Evolutionary conservation across 2,113 vertebrate genomes (phyloP).

Genomic region (Panthera tigris): DNA sequence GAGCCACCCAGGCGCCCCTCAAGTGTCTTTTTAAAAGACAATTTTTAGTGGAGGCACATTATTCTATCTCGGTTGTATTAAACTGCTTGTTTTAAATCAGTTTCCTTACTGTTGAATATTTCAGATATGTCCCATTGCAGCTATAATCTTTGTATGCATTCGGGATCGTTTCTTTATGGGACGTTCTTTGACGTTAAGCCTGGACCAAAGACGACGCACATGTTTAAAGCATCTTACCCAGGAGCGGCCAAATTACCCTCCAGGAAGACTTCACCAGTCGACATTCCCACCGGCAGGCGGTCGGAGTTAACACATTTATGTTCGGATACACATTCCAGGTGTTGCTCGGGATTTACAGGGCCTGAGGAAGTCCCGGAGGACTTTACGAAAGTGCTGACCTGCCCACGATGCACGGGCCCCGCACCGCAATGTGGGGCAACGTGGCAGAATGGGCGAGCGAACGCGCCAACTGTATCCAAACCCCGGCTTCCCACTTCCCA

Average conservation of each 20-base stretch:
- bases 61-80: not conserved
- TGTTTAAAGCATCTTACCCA: not conserved
- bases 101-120: not conserved
- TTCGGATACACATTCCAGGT: not conserved
- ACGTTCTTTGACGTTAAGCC: not conserved
- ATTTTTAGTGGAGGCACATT: not conserved
- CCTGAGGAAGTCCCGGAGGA: not conserved
- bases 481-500: not conserved
- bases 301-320: not conserved
- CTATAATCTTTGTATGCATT: not conserved
- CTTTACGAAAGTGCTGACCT: not conserved
- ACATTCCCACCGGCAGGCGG: not conserved
- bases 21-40: not conserved
- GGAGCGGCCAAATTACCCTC: not conserved
- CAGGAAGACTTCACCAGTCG: not conserved
- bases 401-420: rapidly evolving
- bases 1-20: too few relatives aligned
- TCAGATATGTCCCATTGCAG: not conserved
- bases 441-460: not conserved
- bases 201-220: not conserved
- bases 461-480: not conserved
- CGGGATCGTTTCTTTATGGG: not conserved
- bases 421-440: rapidly evolving
- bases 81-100: not conserved
- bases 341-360: too few relatives aligned